Evolutionary conservation across 2,113 vertebrate genomes (phyloP).

Genomic region (Brachypodius melanocephalos): DNA sequence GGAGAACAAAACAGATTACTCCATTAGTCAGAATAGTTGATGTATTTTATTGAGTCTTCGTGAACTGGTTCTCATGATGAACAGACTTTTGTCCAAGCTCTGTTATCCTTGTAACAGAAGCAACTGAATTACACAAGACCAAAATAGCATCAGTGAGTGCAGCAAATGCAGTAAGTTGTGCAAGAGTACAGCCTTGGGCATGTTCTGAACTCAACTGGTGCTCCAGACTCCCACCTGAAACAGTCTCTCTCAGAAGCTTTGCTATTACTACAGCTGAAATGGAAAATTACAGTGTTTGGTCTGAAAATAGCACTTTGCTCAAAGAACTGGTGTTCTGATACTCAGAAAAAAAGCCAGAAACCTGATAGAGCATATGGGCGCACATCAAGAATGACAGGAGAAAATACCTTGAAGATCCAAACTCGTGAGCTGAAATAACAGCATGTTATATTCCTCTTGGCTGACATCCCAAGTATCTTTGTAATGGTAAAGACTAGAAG

Average conservation of each 20-base stretch:
- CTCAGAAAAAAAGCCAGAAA: background rate
- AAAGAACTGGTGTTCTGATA: background rate
- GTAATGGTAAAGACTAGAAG: background rate
- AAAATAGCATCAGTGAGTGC: background rate
- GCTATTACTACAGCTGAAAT: background rate
- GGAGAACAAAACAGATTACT: background rate
- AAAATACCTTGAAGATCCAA: background rate
- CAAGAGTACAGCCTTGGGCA: background rate
- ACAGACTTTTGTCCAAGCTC: background rate
- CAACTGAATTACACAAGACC: background rate
- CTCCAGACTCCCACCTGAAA: background rate
- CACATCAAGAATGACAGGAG: rapidly evolving
- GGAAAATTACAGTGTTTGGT: background rate
- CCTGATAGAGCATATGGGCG: background rate
- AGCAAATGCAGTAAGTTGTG: rapidly evolving
- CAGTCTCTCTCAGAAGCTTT: background rate
- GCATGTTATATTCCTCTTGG: background rate
- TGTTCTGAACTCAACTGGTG: background rate
- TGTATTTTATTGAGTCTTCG: background rate
- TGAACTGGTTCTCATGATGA: background rate
- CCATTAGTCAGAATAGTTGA: background rate
- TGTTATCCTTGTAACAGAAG: background rate
- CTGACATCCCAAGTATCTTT: background rate
- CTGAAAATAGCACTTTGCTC: background rate
- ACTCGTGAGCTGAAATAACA: background rate